Conservation (phyloP, 2,797 vertebrate genomes). For the Lepilemur ruficaudatus region DNA sequence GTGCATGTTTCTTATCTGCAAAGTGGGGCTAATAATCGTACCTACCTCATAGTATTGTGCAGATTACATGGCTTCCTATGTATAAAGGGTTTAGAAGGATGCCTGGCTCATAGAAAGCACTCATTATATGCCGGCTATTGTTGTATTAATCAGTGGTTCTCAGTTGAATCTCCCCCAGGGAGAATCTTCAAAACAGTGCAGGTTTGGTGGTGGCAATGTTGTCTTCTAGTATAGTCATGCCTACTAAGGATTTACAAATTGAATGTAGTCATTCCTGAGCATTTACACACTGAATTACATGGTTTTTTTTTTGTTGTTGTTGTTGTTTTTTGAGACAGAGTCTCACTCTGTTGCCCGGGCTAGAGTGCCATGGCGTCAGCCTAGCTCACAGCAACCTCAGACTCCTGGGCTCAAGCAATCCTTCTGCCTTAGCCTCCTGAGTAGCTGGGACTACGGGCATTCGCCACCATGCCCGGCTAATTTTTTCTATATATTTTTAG, state of each 20-base stretch:
- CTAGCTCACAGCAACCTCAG: too few species aligned
- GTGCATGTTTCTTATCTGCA: neutral
- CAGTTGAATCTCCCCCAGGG: neutral
- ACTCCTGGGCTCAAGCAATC: too few species aligned
- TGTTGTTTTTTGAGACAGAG: too few species aligned
- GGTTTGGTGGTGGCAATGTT: neutral
- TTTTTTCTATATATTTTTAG: too few species aligned
- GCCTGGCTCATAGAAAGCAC: neutral
- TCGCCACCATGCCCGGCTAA: too few species aligned
- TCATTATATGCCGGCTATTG: neutral
- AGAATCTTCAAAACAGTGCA: neutral
- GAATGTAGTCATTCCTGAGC: neutral
- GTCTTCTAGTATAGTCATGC: neutral
- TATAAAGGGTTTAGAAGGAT: neutral
- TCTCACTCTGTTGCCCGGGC: too few species aligned
- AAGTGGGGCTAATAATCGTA: neutral
- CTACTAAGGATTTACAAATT: neutral
- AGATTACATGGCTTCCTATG: neutral
- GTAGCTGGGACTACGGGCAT: too few species aligned
- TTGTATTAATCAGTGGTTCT: neutral
- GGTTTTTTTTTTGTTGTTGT: neutral
- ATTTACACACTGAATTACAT: neutral
- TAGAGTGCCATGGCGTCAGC: too few species aligned
- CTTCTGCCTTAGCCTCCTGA: too few species aligned
- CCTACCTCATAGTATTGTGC: neutral